Evolutionary conservation across 2,888 invertebrate genomes (phyloP), one percentile per base, ranked within the genome.

Genomic region (Eristalinus sepulchralis): DNA sequence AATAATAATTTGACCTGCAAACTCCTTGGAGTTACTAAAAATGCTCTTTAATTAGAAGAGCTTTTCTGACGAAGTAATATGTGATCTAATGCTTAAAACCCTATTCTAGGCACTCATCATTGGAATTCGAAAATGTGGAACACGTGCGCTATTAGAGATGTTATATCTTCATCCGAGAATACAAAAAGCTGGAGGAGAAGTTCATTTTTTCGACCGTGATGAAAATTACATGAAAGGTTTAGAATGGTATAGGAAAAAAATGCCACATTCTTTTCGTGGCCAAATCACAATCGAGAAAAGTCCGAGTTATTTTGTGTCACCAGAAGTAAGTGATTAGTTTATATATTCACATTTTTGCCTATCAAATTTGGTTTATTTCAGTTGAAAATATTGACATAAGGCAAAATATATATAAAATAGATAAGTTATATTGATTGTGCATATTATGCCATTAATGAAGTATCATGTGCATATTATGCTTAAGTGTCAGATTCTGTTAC

Each of bases 251-350:
- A 94, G 97, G 83, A 95, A 95, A 91, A 97, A 97, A 92, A 98
- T 99, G 98, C 98, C 98, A 11, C 96, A 96, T 90, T 97, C 98
- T 1, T 97, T 96, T 92, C 95, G 96, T 88, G 97, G 97, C 59
- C 98, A 98, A 93, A 96, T 98, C 89, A 98, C 98, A 76, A 97
- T 98, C 89, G 99, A 99, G 93, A 99, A 99, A 93, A 98, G 98
- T 90, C 99, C 99, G 5, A 98, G 98, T 90, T 99, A 99, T 93
- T 99, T 99, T 93, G 97, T 98, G 62, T 98, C 98, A 76, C 96
- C 97, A 13, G 96, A 97, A 95, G 98, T 98, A 92, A 94, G 94
- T 90, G 31, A 11, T 11, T 27, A 11, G 4, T 24, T 0, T 24
- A 13, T 57, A 22, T 24, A 11, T 4, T 6, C 2, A 27, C 27